A percentile compares a stretch with the other conserved stretches of the same genome.
Conservation (phyloP, 64 coral and sea anemone genomes). For the Stichodactyla helianthus region DNA sequence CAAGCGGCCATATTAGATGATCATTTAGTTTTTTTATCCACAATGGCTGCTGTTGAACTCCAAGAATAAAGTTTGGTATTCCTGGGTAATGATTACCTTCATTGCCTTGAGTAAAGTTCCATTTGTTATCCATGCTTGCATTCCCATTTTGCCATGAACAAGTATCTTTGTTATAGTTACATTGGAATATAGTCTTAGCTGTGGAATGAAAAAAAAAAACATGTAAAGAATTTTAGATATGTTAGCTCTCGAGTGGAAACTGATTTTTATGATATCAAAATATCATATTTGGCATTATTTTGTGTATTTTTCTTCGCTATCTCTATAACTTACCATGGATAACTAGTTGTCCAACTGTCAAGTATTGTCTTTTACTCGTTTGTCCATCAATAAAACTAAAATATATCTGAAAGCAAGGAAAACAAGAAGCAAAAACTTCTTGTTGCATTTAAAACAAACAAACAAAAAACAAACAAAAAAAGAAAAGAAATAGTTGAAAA, state of each 20-base stretch:
- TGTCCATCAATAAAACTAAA: neutral
- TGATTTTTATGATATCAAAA: neutral
- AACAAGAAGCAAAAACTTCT: neutral
- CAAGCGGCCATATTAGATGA: too few relatives aligned
- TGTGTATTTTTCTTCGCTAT: neutral
- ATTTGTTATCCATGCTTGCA: neutral
- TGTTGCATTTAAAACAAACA: too few relatives aligned
- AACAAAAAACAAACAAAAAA: too few relatives aligned
- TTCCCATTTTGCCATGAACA: slow-evolving; percentile 11
- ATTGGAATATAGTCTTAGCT: slow-evolving; percentile 8
- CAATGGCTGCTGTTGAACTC: too few relatives aligned
- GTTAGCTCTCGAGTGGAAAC: too few relatives aligned
- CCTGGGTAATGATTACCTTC: neutral
- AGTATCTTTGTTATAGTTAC: neutral
- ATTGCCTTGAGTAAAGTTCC: neutral
- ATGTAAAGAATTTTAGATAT: neutral
- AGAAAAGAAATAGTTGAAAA: too few relatives aligned
- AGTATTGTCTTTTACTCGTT: neutral
- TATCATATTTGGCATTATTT: neutral
- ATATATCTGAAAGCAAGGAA: neutral
- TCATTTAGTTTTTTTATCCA: too few relatives aligned
- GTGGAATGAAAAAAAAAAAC: neutral
- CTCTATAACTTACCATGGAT: neutral
- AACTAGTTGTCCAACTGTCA: neutral
- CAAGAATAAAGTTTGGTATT: neutral